These are phyloP conservation scores for Paedocypris micromegethes DNA, from an alignment of 2,797 vertebrate species.

Conservation along the genomic window DNA sequence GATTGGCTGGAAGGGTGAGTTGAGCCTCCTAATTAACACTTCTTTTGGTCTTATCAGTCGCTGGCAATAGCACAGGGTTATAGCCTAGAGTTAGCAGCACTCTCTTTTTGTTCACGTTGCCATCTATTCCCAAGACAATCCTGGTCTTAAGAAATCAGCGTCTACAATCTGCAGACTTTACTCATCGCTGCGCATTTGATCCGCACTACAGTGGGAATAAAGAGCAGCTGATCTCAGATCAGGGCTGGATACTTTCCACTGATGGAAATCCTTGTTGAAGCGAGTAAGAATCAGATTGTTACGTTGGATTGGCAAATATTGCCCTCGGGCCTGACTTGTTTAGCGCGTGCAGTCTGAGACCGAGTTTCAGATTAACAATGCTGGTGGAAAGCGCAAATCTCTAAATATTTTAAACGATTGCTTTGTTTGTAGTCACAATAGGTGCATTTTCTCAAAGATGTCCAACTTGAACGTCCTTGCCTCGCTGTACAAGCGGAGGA, in stretches of 20 bases:
- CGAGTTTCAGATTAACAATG: too few species aligned
- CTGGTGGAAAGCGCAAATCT: too few species aligned
- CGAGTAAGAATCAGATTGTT: constrained; percentile 1
- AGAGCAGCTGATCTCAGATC: constrained; percentile 10
- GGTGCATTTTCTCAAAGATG: too few species aligned
- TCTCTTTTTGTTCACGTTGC: constrained; percentile 21
- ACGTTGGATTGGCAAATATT: constrained; percentile 14
- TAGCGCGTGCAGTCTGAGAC: too few species aligned
- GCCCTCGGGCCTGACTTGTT: constrained; percentile 5
- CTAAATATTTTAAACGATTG: too few species aligned
- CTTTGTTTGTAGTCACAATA: too few species aligned
- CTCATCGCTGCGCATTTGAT: constrained; percentile 14
- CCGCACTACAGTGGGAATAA: neutral
- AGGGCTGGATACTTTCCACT: neutral
- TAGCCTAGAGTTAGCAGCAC: constrained; percentile 26
- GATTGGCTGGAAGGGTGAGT: constrained; percentile 23
- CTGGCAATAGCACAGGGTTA: constrained; percentile 23
- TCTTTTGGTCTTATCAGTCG: constrained; percentile 26
- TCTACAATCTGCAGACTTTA: constrained; percentile 8
- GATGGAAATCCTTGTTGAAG: constrained; percentile 4
- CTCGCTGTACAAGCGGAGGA: too few species aligned
- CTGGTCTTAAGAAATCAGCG: constrained; percentile 14
- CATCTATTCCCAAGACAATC: constrained; percentile 9
- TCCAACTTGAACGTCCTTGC: too few species aligned
- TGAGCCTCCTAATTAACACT: constrained; percentile 24